Evolutionary conservation across 2,797 vertebrate species (phyloP).

Genomic region (Sparidentex hasta): DNA sequence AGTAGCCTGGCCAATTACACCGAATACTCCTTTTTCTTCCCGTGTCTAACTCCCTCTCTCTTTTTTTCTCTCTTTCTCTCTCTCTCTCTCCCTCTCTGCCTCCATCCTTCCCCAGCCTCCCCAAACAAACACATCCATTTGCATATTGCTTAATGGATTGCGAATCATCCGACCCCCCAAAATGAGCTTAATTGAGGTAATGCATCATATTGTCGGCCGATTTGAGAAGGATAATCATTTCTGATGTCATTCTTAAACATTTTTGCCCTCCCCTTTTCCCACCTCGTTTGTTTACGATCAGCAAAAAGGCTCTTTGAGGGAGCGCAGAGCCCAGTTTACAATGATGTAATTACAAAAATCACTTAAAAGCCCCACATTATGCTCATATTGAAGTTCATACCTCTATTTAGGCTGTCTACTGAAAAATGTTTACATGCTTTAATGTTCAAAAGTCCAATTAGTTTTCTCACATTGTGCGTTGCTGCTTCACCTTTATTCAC

Average conservation of each 20-base stretch:
- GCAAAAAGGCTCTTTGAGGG: slow-evolving; percentile 14
- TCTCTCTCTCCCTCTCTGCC: slow-evolving; percentile 24
- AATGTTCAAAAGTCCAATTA: too few relatives aligned
- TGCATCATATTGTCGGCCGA: slow-evolving; percentile 76
- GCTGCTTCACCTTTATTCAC: too few relatives aligned
- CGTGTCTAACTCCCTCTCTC: not conserved
- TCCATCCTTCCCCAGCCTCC: slow-evolving; percentile 54
- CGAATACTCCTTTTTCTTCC: slow-evolving; percentile 55
- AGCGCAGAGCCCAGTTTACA: not conserved
- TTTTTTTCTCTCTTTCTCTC: slow-evolving; percentile 9
- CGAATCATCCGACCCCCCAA: slow-evolving; percentile 67
- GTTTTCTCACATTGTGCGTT: too few relatives aligned
- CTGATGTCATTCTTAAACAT: slow-evolving; percentile 55
- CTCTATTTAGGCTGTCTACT: too few relatives aligned
- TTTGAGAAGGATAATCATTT: slow-evolving; percentile 64
- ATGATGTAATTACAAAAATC: not conserved
- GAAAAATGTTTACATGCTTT: too few relatives aligned
- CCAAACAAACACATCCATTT: slow-evolving; percentile 80
- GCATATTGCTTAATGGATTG: slow-evolving; percentile 85
- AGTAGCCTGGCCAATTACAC: slow-evolving; percentile 72
- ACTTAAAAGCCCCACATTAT: not conserved
- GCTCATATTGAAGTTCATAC: too few relatives aligned
- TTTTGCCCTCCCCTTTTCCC: slow-evolving; percentile 23
- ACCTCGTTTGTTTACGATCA: slow-evolving; percentile 30
- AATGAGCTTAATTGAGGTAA: slow-evolving; percentile 77